Evolutionary conservation across 2,797 vertebrate genomes (phyloP).

Genomic region (Tamandua tetradactyla): DNA sequence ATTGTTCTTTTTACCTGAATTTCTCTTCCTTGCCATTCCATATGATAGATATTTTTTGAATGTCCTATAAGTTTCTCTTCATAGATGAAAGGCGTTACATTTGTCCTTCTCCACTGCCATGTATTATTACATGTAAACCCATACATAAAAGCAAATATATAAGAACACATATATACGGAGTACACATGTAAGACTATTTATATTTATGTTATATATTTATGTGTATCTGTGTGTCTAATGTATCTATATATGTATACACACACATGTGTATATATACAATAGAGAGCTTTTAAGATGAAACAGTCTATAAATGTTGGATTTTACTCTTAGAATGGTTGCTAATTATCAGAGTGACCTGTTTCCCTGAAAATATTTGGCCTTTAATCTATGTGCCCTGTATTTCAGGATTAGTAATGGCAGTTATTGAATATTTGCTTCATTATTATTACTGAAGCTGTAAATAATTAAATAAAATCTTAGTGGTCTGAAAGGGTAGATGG

Average conservation of each 20-base stretch:
- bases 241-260: no score
- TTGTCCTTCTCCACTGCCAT: neutral
- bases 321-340: neutral
- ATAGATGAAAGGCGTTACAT: neutral
- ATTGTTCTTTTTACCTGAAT: neutral
- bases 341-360: neutral
- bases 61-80: neutral
- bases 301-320: neutral
- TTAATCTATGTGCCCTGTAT: neutral
- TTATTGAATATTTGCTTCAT: neutral
- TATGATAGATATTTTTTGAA: neutral
- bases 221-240: neutral
- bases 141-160: neutral
- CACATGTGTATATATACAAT: accelerated
- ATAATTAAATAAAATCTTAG: neutral
- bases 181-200: neutral
- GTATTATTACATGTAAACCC: neutral
- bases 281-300: neutral
- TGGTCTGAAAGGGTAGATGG: neutral
- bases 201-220: neutral
- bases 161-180: neutral
- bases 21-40: neutral
- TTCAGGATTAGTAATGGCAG: neutral
- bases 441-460: neutral
- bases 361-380: neutral